A percentile compares a stretch with the other conserved stretches of the same genome.
These are phyloP conservation scores for Coreoperca whiteheadi DNA, from an alignment of 2,113 vertebrate genomes.

Conservation along the genomic window DNA sequence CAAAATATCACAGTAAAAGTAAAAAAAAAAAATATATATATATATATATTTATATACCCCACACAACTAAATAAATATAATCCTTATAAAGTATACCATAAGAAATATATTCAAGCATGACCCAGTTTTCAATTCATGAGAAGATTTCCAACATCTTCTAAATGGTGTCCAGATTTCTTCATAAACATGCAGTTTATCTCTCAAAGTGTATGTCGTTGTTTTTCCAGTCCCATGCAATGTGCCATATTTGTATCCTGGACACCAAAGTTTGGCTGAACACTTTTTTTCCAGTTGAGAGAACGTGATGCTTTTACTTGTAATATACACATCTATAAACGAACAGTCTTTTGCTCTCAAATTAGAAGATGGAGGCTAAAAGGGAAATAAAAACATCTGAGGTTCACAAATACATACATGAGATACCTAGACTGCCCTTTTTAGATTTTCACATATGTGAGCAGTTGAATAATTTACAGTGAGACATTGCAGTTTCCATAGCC, in stretches of 20 bases:
- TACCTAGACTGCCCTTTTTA: neutral
- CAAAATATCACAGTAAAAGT: too few species aligned
- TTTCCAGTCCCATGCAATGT: neutral
- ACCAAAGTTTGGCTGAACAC: neutral
- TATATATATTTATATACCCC: neutral
- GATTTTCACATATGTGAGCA: too few species aligned
- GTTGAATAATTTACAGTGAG: neutral
- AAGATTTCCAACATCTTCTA: neutral
- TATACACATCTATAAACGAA: neutral
- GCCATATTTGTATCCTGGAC: neutral
- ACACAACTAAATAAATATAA: neutral
- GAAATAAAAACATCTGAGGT: neutral
- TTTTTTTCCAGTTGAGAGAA: neutral
- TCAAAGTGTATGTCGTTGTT: neutral
- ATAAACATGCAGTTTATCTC: neutral
- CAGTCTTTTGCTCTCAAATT: neutral
- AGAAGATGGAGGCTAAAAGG: neutral
- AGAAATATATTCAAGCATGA: neutral
- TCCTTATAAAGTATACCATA: neutral
- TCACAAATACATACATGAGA: neutral
- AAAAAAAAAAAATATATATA: too few species aligned
- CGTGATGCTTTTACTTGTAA: neutral
- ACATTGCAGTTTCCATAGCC: neutral
- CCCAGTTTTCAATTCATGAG: neutral
- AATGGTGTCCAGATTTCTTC: neutral